These are phyloP conservation scores for Eristalis pertinax DNA, from an alignment of 2,888 invertebrate species.

Conservation along the genomic window DNA sequence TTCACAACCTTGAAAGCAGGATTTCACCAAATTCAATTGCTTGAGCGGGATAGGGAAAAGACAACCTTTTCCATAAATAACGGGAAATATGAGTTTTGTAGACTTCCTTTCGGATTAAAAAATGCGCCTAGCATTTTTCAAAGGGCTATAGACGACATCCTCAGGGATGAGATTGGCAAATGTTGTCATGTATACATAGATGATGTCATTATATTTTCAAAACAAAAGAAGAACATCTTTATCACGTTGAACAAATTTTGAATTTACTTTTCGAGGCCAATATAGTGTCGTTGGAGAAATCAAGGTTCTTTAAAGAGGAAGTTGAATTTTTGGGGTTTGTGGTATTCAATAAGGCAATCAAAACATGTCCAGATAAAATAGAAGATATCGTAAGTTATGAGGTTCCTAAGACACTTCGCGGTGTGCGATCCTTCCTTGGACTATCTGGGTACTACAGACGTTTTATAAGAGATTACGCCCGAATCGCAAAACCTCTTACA, in stretches of 20 bases:
- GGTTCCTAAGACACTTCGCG: neutral
- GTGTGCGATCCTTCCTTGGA: too few relatives aligned
- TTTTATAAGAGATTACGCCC: too few relatives aligned
- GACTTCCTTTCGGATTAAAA: slow-evolving; percentile 38
- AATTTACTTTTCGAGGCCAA: neutral
- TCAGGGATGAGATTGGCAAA: too few relatives aligned
- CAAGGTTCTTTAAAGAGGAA: slow-evolving; percentile 8
- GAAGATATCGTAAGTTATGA: neutral
- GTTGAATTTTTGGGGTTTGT: slow-evolving; percentile 5
- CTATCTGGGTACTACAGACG: too few relatives aligned
- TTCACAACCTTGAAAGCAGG: slow-evolving; percentile 63
- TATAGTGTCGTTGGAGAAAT: slow-evolving; percentile 1
- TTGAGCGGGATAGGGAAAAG: slow-evolving; percentile 56
- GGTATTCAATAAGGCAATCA: slow-evolving; percentile 2
- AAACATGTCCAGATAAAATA: neutral
- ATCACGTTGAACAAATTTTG: slow-evolving; percentile 12
- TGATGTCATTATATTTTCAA: slow-evolving; percentile 22
- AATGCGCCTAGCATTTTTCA: neutral
- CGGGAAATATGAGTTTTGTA: slow-evolving; percentile 32
- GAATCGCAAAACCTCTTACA: neutral
- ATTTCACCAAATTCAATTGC: slow-evolving; percentile 56
- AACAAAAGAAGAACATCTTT: slow-evolving; percentile 19
- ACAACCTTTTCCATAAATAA: slow-evolving; percentile 53
- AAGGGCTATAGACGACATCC: too few relatives aligned
- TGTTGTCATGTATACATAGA: slow-evolving; percentile 23